Base-by-base conservation (phyloP, 2,888 invertebrate species). In the Mantis religiosa region DNA sequence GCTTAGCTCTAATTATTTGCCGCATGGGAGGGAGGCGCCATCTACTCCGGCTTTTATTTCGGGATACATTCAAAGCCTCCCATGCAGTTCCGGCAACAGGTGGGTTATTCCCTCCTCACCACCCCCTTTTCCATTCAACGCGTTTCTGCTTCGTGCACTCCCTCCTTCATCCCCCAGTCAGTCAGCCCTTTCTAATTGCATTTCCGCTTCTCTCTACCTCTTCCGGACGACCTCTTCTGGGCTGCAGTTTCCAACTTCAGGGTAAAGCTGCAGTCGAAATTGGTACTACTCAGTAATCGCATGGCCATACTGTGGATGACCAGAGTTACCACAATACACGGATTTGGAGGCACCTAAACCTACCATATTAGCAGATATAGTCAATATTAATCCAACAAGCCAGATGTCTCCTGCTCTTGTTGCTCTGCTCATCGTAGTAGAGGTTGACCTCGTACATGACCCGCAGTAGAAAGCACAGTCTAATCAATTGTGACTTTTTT, bases 121-220 rank as follows among this genome's bases (percentile, higher is more conserved):
- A 20, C 34, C 12, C 83, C 54, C 71, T 71, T 34, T 54, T 71
- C 81, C 83, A 87, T 30, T 86, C 41, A 47, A 83, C 34, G 71
- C 87, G 81, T 87, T 87, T 83, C 84, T 20, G 47, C 84, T 34
- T 34, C 87, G 34, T 87, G 54, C 54, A 71, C 54, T 71, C 54
- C 87, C 82, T 87, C 82, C 82, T 87, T 34, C 87, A 82, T 82
- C 87, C 87, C 34, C 30, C 30, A 30, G 30, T 89, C 89, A 89
- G 71, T 84, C 87, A 89, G 84, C 87, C 89, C 84, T 83, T 89
- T 89, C 84, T 89, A 89, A 89, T 89, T 87, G 41, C 89, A 87
- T 89, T 89, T 89, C 89, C 87, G 86, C 87, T 71, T 71, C 88
- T 81, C 81, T 82, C 84, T 54, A 71, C 71, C 83, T n/a, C 83